Base-by-base conservation (phyloP, 2,888 invertebrate species). In the Phortica magna region DNA sequence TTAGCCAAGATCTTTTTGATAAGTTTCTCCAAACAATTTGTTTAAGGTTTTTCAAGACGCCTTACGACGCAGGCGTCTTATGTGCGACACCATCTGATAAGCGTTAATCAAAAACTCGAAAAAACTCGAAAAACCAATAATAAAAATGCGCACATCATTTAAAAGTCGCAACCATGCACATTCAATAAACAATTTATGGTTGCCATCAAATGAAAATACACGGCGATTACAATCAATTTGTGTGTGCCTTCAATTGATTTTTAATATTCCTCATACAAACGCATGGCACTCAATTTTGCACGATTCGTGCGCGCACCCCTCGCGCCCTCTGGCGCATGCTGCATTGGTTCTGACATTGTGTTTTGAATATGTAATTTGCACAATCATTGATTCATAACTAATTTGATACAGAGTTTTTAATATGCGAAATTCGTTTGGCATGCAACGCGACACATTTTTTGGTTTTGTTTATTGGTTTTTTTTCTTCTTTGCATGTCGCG, bases 171-270 rank as follows among this genome's bases (percentile, higher is more conserved):
- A 61, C 22, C 17, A 22, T 22, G 22, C 42, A 43, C 68, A 68
- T n/a, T 68, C 43, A 31, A 71, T 71, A 5, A 31, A 31, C 53
- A 71, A 71, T 71, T 71, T 71, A 71, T 71, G 70, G 53, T 53
- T 31, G 70, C 53, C 70, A 71, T 71, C 53, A 71, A 71, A 31
- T 71, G 68, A 71, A 71, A 71, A 71, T 71, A 79, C 79, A 82
- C 70, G 67, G 79, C 76, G 83, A 83, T 84, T 82, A 83, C 79
- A 81, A 82, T 83, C 83, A 81, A 84, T 84, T 84, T 80, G 75
- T 77, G 75, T 71, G 70, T 74, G 76, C 74, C 75, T 77, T 80
- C 77, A 81, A 82, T 82, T 81, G 81, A 77, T 74, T 80, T 81
- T 81, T 79, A 80, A 80, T 78, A 76, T 77, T 71, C 75, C 65